Evolutionary conservation across 1,140 invertebrate genomes (phyloP).

Genomic region (Panulirus ornatus): DNA sequence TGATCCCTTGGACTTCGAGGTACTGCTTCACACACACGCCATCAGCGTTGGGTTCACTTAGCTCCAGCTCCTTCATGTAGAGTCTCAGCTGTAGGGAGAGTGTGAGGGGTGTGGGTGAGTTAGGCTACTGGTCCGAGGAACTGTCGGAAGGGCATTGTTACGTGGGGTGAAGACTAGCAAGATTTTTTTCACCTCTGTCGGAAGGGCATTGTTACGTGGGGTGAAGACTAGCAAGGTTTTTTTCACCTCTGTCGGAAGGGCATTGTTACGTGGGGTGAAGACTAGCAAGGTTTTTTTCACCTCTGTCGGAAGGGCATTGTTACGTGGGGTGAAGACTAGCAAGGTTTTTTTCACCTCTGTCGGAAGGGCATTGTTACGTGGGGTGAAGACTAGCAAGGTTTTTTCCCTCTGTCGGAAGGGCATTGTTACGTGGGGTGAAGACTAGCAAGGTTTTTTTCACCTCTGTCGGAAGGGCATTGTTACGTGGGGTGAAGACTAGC

Average conservation of each 20-base stretch:
- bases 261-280: too few relatives aligned
- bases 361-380: too few relatives aligned
- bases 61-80: background rate
- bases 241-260: background rate
- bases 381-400: too few relatives aligned
- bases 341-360: too few relatives aligned
- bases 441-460: too few relatives aligned
- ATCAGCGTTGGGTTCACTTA: slow-evolving; percentile 10
- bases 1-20: slow-evolving; percentile 13
- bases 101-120: background rate
- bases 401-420: too few relatives aligned
- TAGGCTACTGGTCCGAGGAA: background rate
- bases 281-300: too few relatives aligned
- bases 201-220: background rate
- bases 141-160: background rate
- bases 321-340: too few relatives aligned
- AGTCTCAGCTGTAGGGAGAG: slow-evolving; percentile 3
- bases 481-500: too few relatives aligned
- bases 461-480: too few relatives aligned
- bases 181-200: background rate
- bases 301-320: too few relatives aligned
- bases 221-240: background rate
- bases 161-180: background rate
- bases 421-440: too few relatives aligned
- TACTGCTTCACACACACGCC: slow-evolving; percentile 29